Conservation (phyloP, 2,113 vertebrate genomes). For the Rhizomys pruinosus region DNA sequence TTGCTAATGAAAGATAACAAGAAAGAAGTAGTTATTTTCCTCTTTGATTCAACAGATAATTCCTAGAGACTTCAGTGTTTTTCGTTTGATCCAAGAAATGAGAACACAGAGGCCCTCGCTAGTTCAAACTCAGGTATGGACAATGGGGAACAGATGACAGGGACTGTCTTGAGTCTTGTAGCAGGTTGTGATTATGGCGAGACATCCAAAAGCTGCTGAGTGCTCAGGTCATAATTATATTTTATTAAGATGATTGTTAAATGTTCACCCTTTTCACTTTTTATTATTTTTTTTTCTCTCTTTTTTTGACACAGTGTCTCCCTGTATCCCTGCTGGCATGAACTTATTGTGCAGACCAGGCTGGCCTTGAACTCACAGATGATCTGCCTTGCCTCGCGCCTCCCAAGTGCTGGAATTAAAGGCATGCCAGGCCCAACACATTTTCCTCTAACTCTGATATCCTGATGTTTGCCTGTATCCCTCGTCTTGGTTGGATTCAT, state of each 20-base stretch:
- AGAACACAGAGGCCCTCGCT: slow-evolving; percentile 95
- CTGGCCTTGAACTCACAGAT: no score
- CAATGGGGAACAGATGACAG: background rate
- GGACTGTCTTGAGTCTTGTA: background rate
- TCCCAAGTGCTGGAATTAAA: no score
- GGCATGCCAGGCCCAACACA: background rate
- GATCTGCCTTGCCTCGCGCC: no score
- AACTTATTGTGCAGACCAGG: no score
- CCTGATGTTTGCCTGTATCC: background rate
- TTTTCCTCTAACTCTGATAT: no score
- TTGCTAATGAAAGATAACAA: slow-evolving; percentile 51
- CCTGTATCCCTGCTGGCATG: no score
- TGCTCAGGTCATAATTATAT: background rate
- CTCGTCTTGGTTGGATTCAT: slow-evolving; percentile 13
- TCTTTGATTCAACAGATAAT: slow-evolving; percentile 88
- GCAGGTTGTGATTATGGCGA: background rate
- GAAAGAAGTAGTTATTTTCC: slow-evolving; percentile 29
- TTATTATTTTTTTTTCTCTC: no score
- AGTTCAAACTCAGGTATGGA: slow-evolving; percentile 95
- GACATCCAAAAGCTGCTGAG: background rate
- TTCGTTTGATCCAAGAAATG: slow-evolving; percentile 93
- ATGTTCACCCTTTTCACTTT: no score
- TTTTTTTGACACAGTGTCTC: no score
- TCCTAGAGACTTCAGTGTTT: slow-evolving; percentile 93
- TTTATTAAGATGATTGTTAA: background rate